These are phyloP conservation scores for Anoplopoma fimbria DNA, from an alignment of 2,113 vertebrate genomes.

Conservation along the genomic window DNA sequence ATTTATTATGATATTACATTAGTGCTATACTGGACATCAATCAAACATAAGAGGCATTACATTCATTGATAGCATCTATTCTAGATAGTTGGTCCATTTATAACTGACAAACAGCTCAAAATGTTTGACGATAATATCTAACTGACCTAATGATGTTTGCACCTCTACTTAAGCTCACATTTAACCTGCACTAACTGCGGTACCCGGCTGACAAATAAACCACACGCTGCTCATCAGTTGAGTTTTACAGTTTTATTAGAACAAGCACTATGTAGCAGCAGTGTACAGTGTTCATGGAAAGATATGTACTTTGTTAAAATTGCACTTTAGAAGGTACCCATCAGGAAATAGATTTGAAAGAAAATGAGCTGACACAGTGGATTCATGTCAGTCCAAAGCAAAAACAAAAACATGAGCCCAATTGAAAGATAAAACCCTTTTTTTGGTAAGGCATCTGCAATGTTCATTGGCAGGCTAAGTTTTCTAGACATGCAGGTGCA, in stretches of 20 bases:
- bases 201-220: too few species aligned
- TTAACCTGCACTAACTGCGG: not conserved
- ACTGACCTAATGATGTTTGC: not conserved
- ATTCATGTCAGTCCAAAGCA: conserved; percentile 75
- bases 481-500: conserved; percentile 89
- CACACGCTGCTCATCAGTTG: conserved; percentile 18
- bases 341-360: conserved; percentile 85
- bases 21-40: not conserved
- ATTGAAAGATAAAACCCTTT: conserved; percentile 55
- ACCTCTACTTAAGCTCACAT: not conserved
- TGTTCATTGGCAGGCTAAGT: conserved; percentile 91
- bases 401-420: conserved; percentile 50
- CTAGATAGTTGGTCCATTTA: not conserved
- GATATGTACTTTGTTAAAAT: conserved; percentile 90
- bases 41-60: not conserved
- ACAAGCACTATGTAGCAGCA: conserved; percentile 94
- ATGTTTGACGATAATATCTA: not conserved
- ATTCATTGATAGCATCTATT: not conserved
- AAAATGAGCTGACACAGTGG: conserved; percentile 83
- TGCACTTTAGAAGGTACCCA: conserved; percentile 91
- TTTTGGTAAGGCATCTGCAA: conserved; percentile 90
- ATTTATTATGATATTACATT: not conserved
- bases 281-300: conserved; percentile 89
- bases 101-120: not conserved
- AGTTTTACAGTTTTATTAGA: conserved; percentile 89